Evolutionary conservation across 1,140 invertebrate species (phyloP).

Genomic region (Mercenaria mercenaria): DNA sequence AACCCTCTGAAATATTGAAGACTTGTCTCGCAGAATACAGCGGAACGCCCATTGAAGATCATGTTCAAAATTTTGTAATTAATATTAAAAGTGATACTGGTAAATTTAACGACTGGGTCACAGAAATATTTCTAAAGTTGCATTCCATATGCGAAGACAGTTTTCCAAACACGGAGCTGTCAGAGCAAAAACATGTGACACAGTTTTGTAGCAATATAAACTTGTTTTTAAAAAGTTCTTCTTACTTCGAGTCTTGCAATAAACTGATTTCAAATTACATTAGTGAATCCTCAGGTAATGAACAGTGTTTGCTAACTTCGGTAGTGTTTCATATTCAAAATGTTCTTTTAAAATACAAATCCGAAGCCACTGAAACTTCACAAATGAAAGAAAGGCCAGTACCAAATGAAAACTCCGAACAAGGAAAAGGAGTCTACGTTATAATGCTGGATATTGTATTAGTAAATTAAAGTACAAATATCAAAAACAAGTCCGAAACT

Average conservation of each 20-base stretch:
- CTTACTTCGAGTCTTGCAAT: neutral
- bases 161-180: neutral
- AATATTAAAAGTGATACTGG: neutral
- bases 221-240: neutral
- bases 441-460: neutral
- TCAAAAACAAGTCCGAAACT: neutral
- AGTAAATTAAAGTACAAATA: neutral
- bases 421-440: neutral
- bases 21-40: neutral
- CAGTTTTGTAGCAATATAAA: neutral
- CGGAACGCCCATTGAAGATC: neutral
- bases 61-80: neutral
- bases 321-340: neutral
- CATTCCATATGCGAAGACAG: neutral
- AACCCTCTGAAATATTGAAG: neutral
- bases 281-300: neutral
- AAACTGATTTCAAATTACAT: neutral
- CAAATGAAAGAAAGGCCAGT: neutral
- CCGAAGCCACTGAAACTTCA: neutral
- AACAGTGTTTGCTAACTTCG: neutral
- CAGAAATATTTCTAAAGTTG: neutral
- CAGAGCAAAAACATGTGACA: neutral
- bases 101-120: neutral
- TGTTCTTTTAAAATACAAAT: neutral
- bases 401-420: too few species aligned